Evolutionary conservation across 92 coral and sea anemone species (phyloP).

Genomic region (Porites lobata): DNA sequence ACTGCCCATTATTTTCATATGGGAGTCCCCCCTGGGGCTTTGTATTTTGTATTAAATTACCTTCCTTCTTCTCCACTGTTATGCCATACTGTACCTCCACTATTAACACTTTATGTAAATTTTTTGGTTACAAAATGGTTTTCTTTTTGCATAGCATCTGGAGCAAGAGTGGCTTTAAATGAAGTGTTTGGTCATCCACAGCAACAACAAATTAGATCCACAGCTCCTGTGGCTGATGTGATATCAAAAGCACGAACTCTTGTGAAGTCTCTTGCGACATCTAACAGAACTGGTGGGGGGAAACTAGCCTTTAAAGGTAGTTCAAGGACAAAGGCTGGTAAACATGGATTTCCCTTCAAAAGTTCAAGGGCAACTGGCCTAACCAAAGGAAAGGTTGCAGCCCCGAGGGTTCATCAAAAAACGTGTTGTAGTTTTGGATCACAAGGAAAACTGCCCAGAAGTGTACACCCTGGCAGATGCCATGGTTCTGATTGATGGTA

Average conservation of each 20-base stretch:
- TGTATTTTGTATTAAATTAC: too few species aligned
- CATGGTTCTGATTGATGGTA: slow-evolving; percentile 47
- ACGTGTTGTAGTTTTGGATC: slow-evolving; percentile 50
- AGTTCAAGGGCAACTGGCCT: slow-evolving; percentile 3
- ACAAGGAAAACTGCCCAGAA: slow-evolving; percentile 7
- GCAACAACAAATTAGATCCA: slow-evolving; percentile 34
- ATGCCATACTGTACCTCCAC: too few species aligned
- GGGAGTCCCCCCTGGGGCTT: too few species aligned
- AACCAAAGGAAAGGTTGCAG: slow-evolving; percentile 49
- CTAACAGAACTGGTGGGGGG: slow-evolving; percentile 45
- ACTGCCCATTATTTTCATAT: too few species aligned
- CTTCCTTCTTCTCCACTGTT: too few species aligned
- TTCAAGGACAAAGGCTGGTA: slow-evolving; percentile 41
- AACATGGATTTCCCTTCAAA: slow-evolving; percentile 40
- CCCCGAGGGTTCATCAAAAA: slow-evolving; percentile 47
- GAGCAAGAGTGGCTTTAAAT: slow-evolving; percentile 58
- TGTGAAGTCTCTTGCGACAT: slow-evolving; percentile 38
- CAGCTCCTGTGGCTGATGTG: slow-evolving; percentile 20
- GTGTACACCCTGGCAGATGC: slow-evolving; percentile 28
- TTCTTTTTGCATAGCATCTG: slow-evolving; percentile 17
- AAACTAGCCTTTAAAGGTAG: slow-evolving; percentile 22
- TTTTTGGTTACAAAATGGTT: background rate
- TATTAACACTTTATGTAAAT: background rate
- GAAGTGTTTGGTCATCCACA: slow-evolving; percentile 52
- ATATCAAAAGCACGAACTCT: slow-evolving; percentile 47